Percentiles rank a stretch among this genome's conserved stretches.
Evolutionary conservation across 2,797 vertebrate species (phyloP).

Genomic region (Peromyscus aztecus): DNA sequence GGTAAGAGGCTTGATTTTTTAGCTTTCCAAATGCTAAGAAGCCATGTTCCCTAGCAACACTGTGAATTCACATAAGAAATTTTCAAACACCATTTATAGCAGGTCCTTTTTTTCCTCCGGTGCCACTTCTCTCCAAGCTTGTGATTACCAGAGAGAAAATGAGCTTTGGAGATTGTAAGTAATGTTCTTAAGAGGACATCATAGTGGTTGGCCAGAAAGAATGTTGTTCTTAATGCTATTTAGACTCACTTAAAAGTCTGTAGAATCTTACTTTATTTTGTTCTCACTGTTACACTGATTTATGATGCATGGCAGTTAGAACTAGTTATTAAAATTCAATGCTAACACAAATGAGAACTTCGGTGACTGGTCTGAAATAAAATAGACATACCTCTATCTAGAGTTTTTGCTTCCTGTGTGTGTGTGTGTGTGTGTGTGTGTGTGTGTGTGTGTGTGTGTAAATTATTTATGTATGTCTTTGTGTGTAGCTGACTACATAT

Average conservation of each 20-base stretch:
- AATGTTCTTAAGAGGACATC: conserved; percentile 59
- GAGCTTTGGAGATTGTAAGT: conserved; percentile 69
- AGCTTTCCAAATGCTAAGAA: conserved; percentile 73
- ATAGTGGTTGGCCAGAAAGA: conserved; percentile 59
- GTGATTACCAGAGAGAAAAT: conserved; percentile 73
- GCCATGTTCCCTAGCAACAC: conserved; percentile 81
- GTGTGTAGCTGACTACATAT: neutral
- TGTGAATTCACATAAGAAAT: conserved; percentile 64
- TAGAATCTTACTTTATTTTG: conserved; percentile 15
- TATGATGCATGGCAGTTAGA: conserved; percentile 55
- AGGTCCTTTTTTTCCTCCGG: conserved; percentile 52
- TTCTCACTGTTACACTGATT: conserved; percentile 30
- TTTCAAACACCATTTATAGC: conserved; percentile 79
- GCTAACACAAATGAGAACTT: conserved; percentile 44
- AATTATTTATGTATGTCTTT: neutral
- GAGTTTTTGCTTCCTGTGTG: neutral
- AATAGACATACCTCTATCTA: conserved; percentile 10
- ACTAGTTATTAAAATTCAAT: conserved; percentile 47
- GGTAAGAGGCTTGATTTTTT: conserved; percentile 61
- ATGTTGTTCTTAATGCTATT: conserved; percentile 55
- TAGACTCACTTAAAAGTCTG: conserved; percentile 68
- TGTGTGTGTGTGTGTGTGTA: neutral
- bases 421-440: no score
- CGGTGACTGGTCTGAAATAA: conserved; percentile 59
- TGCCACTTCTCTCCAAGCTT: conserved; percentile 69